Evolutionary conservation across 2,888 invertebrate species (phyloP).

Genomic region (Fabriciana adippe): DNA sequence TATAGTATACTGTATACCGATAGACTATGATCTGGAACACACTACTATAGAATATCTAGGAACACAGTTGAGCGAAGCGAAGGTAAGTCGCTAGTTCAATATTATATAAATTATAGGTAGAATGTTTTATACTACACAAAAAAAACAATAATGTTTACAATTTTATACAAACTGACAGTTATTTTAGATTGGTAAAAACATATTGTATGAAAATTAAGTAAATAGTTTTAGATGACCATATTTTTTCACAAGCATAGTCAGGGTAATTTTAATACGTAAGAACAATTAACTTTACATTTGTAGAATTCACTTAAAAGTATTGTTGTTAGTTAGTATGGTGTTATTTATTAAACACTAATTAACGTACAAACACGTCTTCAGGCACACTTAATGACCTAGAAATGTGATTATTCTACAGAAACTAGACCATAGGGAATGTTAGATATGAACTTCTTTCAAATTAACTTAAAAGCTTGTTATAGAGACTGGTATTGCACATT

Average conservation of each 20-base stretch:
- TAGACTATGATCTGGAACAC: no score
- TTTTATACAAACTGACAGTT: no score
- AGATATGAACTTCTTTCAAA: conserved; percentile 1
- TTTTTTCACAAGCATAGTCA: not conserved
- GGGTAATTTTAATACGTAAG: not conserved
- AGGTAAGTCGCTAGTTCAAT: no score
- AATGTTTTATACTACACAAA: no score
- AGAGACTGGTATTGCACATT: no score
- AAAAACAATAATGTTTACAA: no score
- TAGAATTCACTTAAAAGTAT: conserved; percentile 57
- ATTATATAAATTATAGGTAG: no score
- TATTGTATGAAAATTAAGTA: no score
- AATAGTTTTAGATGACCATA: not conserved
- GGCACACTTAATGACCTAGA: conserved; percentile 4
- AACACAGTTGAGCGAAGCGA: no score
- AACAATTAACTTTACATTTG: conserved; percentile 25
- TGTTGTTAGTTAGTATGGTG: conserved; percentile 43
- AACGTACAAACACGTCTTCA: not conserved
- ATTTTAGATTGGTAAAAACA: no score
- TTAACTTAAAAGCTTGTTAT: not conserved
- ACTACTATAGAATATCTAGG: no score
- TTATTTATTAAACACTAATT: conserved; percentile 15
- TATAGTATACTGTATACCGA: no score
- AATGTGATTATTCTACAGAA: conserved; percentile 3
- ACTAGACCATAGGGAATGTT: conserved; percentile 6